Percentiles rank a stretch among this genome's conserved stretches.
phyloP scores from a whole-genome alignment of 2,113 vertebrate species.

The Protomyctophum bolini region DNA sequence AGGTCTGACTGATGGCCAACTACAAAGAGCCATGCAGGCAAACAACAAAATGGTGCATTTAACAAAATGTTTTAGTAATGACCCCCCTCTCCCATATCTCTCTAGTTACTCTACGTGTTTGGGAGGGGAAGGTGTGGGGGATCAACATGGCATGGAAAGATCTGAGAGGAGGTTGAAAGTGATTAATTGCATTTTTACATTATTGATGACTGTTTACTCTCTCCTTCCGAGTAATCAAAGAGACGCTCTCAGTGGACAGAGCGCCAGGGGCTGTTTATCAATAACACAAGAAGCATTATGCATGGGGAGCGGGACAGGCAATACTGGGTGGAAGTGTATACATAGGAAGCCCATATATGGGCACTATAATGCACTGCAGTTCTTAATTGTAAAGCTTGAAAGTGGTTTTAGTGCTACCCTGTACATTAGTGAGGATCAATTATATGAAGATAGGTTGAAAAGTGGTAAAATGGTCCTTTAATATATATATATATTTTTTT shows the following conservation, averaged over 20 bases:
- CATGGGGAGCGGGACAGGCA: constrained; percentile 30
- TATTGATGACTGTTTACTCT: constrained; percentile 74
- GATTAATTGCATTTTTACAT: constrained; percentile 76
- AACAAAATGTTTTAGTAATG: constrained; percentile 74
- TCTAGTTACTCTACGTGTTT: constrained; percentile 56
- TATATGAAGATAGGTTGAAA: too few relatives aligned
- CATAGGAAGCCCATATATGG: constrained; percentile 2
- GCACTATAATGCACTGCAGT: too few relatives aligned
- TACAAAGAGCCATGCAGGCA: constrained; percentile 52
- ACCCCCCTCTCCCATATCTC: constrained; percentile 67
- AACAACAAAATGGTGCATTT: constrained; percentile 44
- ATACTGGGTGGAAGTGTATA: constrained; percentile 9
- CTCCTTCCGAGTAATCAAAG: constrained; percentile 69
- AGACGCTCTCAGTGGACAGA: constrained; percentile 50
- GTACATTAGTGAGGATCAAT: too few relatives aligned
- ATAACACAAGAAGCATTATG: constrained; percentile 36
- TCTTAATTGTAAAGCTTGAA: not conserved
- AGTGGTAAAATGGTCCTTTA: too few relatives aligned
- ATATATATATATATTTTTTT: too few relatives aligned
- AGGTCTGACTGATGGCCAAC: constrained; percentile 29
- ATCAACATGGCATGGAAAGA: constrained; percentile 53
- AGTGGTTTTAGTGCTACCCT: too few relatives aligned
- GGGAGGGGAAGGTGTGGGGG: constrained; percentile 35
- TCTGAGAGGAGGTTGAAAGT: constrained; percentile 73
- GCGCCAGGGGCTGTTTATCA: constrained; percentile 65